A percentile compares a stretch with the other conserved stretches of the same genome.
Evolutionary conservation across 2,797 vertebrate genomes (phyloP).

Genomic region (Odontamblyopus rebecca): DNA sequence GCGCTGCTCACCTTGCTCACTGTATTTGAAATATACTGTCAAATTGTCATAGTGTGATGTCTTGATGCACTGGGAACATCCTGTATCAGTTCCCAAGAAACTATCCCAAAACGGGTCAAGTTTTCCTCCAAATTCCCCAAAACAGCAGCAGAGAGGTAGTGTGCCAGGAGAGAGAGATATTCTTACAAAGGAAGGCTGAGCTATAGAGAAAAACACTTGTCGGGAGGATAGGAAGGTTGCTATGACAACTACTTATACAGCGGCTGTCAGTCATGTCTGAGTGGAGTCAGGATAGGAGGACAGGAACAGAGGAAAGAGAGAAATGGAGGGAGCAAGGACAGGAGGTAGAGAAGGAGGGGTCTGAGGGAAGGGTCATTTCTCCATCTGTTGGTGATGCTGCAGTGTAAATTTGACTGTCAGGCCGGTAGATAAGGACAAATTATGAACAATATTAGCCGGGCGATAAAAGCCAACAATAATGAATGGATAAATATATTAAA

Average conservation of each 20-base stretch:
- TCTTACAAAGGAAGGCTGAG: slow-evolving; percentile 60
- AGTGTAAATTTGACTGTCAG: slow-evolving; percentile 78
- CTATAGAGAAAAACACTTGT: slow-evolving; percentile 58
- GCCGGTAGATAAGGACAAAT: slow-evolving; percentile 78
- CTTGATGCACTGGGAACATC: neutral
- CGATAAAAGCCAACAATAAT: slow-evolving; percentile 78
- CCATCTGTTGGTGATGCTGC: slow-evolving; percentile 70
- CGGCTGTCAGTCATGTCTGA: slow-evolving; percentile 78
- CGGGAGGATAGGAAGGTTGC: slow-evolving; percentile 78
- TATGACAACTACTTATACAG: slow-evolving; percentile 83
- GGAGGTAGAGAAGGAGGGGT: slow-evolving; percentile 51
- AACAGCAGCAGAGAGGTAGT: slow-evolving; percentile 36
- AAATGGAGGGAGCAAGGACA: slow-evolving; percentile 23
- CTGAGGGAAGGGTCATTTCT: slow-evolving; percentile 69
- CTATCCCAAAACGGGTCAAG: slow-evolving; percentile 36
- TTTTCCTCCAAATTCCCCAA: slow-evolving; percentile 49
- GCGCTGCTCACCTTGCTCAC: neutral
- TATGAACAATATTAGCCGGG: slow-evolving; percentile 79
- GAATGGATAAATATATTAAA: slow-evolving; percentile 80
- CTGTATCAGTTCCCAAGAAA: neutral
- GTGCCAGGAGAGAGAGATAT: slow-evolving; percentile 39
- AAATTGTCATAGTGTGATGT: neutral
- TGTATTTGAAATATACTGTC: slow-evolving; percentile 1
- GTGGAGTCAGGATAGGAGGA: slow-evolving; percentile 65
- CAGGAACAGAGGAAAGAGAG: slow-evolving; percentile 23